phyloP scores from a whole-genome alignment of 2,888 invertebrate genomes.

The Imbricaverruca yamaguchii region DNA sequence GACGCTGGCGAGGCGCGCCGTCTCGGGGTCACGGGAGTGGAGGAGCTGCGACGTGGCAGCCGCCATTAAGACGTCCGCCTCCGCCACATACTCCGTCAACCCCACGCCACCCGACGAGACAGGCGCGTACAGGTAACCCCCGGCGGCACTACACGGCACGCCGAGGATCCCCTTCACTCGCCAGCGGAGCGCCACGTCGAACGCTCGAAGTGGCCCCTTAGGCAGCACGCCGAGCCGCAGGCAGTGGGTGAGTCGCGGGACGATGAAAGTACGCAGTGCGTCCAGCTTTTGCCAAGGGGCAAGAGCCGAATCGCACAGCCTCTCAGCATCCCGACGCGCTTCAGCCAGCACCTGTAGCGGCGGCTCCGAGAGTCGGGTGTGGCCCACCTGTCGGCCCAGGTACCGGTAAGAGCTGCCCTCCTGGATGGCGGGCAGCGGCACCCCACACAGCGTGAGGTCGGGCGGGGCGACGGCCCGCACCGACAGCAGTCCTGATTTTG shows the following conservation, averaged over 20 bases:
- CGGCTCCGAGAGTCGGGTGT: background rate
- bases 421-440: background rate
- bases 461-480: background rate
- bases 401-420: background rate
- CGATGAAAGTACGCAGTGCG: background rate
- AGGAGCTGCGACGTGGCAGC: too few species aligned
- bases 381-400: background rate
- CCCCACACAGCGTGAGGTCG: background rate
- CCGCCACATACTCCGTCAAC: too few species aligned
- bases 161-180: background rate
- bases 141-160: too few species aligned
- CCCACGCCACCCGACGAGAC: too few species aligned
- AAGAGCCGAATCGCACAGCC: background rate
- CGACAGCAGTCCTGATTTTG: background rate
- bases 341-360: background rate
- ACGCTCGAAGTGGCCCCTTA: background rate
- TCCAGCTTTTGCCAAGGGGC: background rate
- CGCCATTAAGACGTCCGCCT: too few species aligned
- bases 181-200: background rate
- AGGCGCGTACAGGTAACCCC: too few species aligned
- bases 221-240: background rate
- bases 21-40: too few species aligned
- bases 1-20: too few species aligned
- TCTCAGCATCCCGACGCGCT: background rate
- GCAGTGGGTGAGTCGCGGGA: background rate